These are phyloP conservation scores for Oryzias dopingdopingensis DNA, from an alignment of 2,797 vertebrate species.

Conservation along the genomic window DNA sequence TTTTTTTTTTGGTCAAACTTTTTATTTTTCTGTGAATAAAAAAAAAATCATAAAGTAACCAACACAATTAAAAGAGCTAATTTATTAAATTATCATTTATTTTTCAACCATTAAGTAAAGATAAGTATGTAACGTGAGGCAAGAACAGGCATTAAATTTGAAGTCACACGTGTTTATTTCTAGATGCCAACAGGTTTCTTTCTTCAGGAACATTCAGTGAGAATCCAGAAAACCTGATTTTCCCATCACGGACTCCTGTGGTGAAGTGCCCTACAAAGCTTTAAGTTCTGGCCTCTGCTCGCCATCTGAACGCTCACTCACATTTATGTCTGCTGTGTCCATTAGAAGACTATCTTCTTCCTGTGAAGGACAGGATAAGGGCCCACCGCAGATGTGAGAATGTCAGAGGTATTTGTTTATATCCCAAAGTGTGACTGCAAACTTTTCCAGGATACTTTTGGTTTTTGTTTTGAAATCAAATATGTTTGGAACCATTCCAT, in stretches of 20 bases:
- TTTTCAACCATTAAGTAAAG: constrained; percentile 10
- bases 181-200: constrained; percentile 12
- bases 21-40: too few species aligned
- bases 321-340: constrained; percentile 55
- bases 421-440: constrained; percentile 49
- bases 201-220: constrained; percentile 39
- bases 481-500: constrained; percentile 68
- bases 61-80: background rate
- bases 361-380: constrained; percentile 21
- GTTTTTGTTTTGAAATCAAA: constrained; percentile 75
- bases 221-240: constrained; percentile 56
- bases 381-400: constrained; percentile 38
- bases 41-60: background rate
- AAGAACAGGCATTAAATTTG: too few species aligned
- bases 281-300: constrained; percentile 26
- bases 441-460: constrained; percentile 43
- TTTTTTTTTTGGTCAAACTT: too few species aligned
- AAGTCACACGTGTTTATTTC: background rate
- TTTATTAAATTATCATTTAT: background rate
- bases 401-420: constrained; percentile 58
- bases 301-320: constrained; percentile 48
- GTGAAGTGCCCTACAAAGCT: constrained; percentile 51
- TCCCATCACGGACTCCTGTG: constrained; percentile 66
- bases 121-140: background rate
- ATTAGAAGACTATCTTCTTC: constrained; percentile 33